Conservation (phyloP, 1,140 invertebrate species). For the Anastrepha ludens region DNA sequence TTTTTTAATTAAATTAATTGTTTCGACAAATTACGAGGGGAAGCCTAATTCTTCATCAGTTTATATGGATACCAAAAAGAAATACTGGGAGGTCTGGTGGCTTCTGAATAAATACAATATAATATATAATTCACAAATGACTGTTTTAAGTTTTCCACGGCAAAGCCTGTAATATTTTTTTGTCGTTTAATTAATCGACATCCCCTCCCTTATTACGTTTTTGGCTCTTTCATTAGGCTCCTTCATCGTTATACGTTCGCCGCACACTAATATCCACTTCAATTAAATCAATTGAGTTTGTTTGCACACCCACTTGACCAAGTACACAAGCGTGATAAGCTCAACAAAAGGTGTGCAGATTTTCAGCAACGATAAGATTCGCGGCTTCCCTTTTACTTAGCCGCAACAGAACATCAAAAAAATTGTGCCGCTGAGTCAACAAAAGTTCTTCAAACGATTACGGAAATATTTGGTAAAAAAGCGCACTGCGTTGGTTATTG, state of each 20-base stretch:
- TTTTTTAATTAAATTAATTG: no score
- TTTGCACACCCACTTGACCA: slow-evolving; percentile 20
- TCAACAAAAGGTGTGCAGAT: slow-evolving; percentile 29
- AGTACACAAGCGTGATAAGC: slow-evolving; percentile 28
- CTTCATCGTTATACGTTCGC: not conserved
- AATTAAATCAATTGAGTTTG: not conserved
- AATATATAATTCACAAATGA: no score
- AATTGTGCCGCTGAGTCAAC: not conserved
- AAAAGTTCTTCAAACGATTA: not conserved
- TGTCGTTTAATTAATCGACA: no score
- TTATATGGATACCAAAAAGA: no score
- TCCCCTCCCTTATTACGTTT: not conserved
- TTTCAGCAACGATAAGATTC: slow-evolving; percentile 27
- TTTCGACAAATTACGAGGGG: no score
- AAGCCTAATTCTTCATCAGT: no score
- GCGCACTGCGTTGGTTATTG: no score
- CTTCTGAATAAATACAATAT: no score
- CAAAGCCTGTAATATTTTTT: no score
- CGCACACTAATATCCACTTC: not conserved
- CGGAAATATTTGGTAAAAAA: not conserved
- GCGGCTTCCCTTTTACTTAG: not conserved
- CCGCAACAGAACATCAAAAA: not conserved
- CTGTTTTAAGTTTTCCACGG: no score
- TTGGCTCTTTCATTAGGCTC: not conserved
- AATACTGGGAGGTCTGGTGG: no score